Evolutionary conservation across 2,888 invertebrate species (phyloP).

Genomic region (Trissolcus japonicus): DNA sequence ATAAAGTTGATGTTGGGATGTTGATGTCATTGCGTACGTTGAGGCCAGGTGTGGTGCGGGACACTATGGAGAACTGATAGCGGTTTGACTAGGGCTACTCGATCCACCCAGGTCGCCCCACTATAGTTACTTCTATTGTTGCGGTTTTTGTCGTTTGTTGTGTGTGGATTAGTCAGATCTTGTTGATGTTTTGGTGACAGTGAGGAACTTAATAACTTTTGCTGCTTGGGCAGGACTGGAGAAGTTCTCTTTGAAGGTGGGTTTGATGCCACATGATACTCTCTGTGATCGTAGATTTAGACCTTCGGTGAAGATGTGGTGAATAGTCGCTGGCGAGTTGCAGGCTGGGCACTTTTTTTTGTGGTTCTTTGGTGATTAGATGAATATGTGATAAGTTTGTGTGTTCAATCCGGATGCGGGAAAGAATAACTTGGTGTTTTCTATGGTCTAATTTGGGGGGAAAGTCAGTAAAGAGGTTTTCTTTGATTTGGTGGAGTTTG

Average conservation of each 20-base stretch:
- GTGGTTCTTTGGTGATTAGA: constrained; percentile 15
- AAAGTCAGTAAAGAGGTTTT: neutral
- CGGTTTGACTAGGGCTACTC: neutral
- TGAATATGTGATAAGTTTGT: constrained; percentile 1
- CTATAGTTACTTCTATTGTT: neutral
- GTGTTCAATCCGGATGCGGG: neutral
- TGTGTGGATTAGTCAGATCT: too few species aligned
- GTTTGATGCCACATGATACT: neutral
- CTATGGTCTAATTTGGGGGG: neutral
- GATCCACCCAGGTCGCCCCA: neutral
- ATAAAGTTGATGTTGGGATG: too few species aligned
- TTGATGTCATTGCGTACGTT: neutral
- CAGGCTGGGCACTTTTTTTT: constrained; percentile 1
- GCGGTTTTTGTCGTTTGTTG: too few species aligned
- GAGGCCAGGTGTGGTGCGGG: neutral
- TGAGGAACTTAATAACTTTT: neutral
- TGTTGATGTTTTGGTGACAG: too few species aligned
- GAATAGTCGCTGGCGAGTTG: neutral
- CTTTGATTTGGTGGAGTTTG: neutral
- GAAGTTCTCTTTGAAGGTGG: neutral
- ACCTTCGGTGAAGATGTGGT: neutral
- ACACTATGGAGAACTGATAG: neutral
- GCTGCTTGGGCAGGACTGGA: neutral
- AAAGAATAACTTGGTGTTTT: constrained; percentile 4
- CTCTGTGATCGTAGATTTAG: neutral